Evolutionary conservation across 2,113 vertebrate genomes (phyloP), one percentile per base, ranked within the genome.

Genomic region (Lycaon pictus): DNA sequence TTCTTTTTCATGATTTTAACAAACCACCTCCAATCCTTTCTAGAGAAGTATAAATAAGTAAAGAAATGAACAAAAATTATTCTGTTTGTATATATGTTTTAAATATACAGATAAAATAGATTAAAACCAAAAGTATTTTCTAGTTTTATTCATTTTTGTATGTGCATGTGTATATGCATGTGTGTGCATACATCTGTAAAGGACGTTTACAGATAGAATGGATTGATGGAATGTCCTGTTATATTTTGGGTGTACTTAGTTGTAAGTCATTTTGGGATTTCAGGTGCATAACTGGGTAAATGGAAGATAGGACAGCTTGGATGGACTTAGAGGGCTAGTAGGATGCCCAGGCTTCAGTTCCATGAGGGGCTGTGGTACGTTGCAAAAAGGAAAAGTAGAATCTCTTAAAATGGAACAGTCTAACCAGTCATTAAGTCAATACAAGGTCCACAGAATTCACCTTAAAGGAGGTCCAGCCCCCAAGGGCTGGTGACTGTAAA

Each of bases 51-150:
- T 80, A 90, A 94, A 71, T 85, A 90, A 84, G 48, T 60, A 88
- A 92, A 74, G 29, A 88, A 95, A 86, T 77, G 16, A 60, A 23
- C 27, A 94, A 88, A 96, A 96, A 93, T 5, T 53, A 91, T 91
- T 88, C 3, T 58, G 5, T 87, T 17, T 82, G 23, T 77, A 27
- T 71, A 43, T 79, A 63, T 86, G 58, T 74, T 72, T 53, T 51
- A 87, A 71, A 86, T 51, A 60, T 88, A 55, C 71, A 9, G 8
- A 23, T 84, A 56, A 7, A 67, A 63, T 80, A 88, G 51, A 58
- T 84, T 84, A 53, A 32, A 88, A 88, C 13, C 5, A 89, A 81
- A 95, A 91, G 3, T 2, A 58, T 87, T 90, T 96, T 89, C 74
- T 96, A 88, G 22, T 82, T 92, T 56, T 74, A 55, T n/a, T 82